Conservation (phyloP, 2,113 vertebrate genomes). For the Lepisosteus oculatus region DNA sequence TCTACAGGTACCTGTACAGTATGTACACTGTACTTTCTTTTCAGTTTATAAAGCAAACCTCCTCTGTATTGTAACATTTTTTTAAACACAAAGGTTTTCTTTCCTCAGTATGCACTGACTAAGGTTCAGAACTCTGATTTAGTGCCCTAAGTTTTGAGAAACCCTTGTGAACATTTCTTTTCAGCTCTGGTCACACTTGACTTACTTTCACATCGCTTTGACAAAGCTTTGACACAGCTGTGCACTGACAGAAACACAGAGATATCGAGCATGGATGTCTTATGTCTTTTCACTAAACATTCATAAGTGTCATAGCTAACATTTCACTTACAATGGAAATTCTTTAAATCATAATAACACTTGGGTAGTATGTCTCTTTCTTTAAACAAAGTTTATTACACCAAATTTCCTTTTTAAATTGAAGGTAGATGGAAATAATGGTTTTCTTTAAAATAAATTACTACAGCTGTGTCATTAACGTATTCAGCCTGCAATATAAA, state of each 20-base stretch:
- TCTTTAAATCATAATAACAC: no score
- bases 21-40: no score
- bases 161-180: not conserved
- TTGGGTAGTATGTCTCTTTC: no score
- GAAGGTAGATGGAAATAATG: no score
- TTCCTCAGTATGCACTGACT: not conserved
- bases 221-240: conserved; percentile 1
- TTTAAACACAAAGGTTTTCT: not conserved
- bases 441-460: no score
- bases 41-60: no score
- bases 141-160: not conserved
- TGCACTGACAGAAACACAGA: conserved; percentile 1
- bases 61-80: no score
- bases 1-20: no score
- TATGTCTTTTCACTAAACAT: not conserved
- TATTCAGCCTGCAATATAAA: no score
- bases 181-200: not conserved
- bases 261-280: not conserved
- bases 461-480: no score
- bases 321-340: not conserved
- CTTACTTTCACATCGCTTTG: not conserved
- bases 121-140: not conserved
- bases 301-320: not conserved
- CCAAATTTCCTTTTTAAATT: no score
- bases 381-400: no score